Conservation (phyloP, 2,888 invertebrate genomes). For the Baronia brevicornis region DNA sequence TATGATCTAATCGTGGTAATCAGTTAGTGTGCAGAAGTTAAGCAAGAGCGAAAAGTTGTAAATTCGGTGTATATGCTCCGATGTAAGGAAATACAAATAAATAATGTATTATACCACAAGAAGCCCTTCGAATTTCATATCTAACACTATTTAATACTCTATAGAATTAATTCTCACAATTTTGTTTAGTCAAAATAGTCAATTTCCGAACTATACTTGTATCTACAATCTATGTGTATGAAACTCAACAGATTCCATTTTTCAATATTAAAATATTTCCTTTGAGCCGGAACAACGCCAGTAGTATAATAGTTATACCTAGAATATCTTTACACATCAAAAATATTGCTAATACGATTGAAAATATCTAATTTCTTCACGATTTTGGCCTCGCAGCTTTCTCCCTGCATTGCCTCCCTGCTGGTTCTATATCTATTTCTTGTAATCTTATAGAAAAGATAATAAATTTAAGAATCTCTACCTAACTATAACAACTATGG, state of each 20-base stretch:
- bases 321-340: slow-evolving; percentile 17
- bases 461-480: too few species aligned
- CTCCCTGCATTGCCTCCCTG: not conserved
- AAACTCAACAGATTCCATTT: slow-evolving; percentile 12
- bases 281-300: slow-evolving; percentile 26
- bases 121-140: slow-evolving; percentile 9
- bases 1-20: too few species aligned
- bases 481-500: too few species aligned
- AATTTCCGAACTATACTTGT: slow-evolving; percentile 4
- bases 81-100: not conserved
- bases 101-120: slow-evolving; percentile 1
- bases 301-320: too few species aligned
- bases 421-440: not conserved
- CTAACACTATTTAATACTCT: slow-evolving; percentile 15
- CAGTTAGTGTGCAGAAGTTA: too few species aligned
- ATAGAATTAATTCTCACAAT: slow-evolving; percentile 14
- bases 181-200: slow-evolving; percentile 24
- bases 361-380: slow-evolving; percentile 9
- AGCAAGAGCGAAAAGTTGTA: not conserved
- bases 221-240: slow-evolving; percentile 15
- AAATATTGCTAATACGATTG: slow-evolving; percentile 12
- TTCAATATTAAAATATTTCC: slow-evolving; percentile 18
- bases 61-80: not conserved
- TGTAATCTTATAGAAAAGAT: too few species aligned
- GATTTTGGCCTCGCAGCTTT: not conserved